Evolutionary conservation across 37 sponge, comb jelly and placozoan genomes (phyloP).

Genomic region (Hormiphora californensis): DNA sequence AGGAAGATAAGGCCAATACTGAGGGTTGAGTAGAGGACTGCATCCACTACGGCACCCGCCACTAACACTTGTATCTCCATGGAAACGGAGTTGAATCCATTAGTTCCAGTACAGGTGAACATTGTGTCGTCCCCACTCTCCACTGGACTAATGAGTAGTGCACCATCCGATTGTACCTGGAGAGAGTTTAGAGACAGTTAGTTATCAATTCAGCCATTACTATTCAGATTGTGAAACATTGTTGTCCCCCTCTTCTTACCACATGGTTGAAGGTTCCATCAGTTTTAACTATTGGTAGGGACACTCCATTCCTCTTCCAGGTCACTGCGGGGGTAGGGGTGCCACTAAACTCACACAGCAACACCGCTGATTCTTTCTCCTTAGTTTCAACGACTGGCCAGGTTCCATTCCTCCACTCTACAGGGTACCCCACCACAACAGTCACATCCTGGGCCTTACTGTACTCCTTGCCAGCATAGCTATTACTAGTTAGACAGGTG

Average conservation of each 20-base stretch:
- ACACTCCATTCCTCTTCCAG: constrained; percentile 10
- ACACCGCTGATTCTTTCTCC: not conserved
- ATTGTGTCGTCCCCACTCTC: not conserved
- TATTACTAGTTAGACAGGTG: constrained; percentile 1
- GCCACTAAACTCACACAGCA: not conserved
- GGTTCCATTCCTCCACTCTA: not conserved
- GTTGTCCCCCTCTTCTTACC: no score
- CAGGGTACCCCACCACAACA: constrained; percentile 11
- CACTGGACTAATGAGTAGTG: not conserved
- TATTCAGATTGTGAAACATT: no score
- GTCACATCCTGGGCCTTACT: not conserved
- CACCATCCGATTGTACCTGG: constrained; percentile 1
- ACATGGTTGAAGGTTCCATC: constrained; percentile 23
- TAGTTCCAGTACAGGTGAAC: constrained; percentile 14
- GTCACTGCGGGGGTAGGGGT: not conserved
- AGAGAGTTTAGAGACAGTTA: no score
- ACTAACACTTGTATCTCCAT: not conserved
- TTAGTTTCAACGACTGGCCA: constrained; percentile 17
- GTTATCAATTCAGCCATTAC: no score
- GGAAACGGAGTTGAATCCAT: not conserved
- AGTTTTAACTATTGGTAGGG: not conserved
- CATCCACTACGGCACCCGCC: no score
- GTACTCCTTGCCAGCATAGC: not conserved
- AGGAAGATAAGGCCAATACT: not conserved
- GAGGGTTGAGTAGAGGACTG: no score